Evolutionary conservation across 2,888 invertebrate genomes (phyloP).

Genomic region (Trimorus sp.): DNA sequence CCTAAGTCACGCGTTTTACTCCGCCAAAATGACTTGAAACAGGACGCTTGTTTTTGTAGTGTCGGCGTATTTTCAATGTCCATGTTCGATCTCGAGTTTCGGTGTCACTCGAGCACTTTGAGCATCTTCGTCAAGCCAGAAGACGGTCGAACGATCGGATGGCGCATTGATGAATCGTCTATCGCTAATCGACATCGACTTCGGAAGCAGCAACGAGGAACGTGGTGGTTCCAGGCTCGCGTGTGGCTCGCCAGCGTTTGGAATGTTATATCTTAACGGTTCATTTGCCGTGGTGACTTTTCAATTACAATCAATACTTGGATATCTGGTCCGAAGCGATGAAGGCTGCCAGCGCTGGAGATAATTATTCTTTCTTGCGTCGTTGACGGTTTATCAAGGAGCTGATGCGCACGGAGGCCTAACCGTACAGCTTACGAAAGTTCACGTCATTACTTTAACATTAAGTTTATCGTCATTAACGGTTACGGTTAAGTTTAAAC

Average conservation of each 20-base stretch:
- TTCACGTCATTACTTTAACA: slow-evolving; percentile 30
- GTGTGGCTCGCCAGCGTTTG: slow-evolving; percentile 74
- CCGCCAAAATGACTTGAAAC: no score
- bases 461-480: slow-evolving; percentile 39
- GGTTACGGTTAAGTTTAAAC: slow-evolving; percentile 35
- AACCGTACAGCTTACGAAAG: slow-evolving; percentile 51
- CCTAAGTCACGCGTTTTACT: no score
- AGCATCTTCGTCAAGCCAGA: slow-evolving; percentile 53
- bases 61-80: background rate
- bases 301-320: background rate
- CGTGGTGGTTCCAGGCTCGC: slow-evolving; percentile 68
- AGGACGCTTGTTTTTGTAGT: background rate
- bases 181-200: slow-evolving; percentile 44
- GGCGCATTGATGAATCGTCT: slow-evolving; percentile 30
- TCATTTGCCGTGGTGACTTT: slow-evolving; percentile 44
- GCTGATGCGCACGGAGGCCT: slow-evolving; percentile 61
- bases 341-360: slow-evolving; percentile 4
- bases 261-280: slow-evolving; percentile 75
- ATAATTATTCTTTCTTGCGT: no score
- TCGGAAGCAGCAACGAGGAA: slow-evolving; percentile 67
- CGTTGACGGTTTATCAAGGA: slow-evolving; percentile 1
- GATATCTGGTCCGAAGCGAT: slow-evolving; percentile 19
- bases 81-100: background rate
- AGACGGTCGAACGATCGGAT: slow-evolving; percentile 50
- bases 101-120: slow-evolving; percentile 30